Evolutionary conservation across 2,113 vertebrate species (phyloP).

Genomic region (Psittacus erithacus): DNA sequence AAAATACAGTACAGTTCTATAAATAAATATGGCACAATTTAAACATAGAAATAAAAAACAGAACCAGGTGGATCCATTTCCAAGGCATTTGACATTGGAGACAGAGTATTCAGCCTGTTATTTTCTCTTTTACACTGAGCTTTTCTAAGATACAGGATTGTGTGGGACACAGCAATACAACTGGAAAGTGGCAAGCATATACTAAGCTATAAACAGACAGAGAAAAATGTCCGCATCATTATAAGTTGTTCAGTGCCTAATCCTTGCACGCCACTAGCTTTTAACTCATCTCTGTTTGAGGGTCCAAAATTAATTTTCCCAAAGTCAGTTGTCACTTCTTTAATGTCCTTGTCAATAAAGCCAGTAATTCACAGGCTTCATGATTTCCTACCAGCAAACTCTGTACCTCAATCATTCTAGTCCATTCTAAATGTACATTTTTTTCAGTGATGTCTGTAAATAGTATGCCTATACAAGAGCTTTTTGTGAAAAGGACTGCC

Average conservation of each 20-base stretch:
- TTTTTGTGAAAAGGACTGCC: neutral
- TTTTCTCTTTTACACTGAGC: neutral
- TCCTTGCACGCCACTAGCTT: neutral
- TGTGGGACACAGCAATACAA: neutral
- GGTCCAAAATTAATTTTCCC: neutral
- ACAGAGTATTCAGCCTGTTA: neutral
- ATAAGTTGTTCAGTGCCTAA: neutral
- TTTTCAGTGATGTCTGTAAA: neutral
- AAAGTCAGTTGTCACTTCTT: neutral
- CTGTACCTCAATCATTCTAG: neutral
- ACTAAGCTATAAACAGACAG: neutral
- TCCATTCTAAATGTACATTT: neutral
- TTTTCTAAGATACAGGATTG: neutral
- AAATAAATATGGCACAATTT: neutral
- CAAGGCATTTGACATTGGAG: neutral
- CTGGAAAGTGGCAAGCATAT: neutral
- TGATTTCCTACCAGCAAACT: neutral
- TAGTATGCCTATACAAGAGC: neutral
- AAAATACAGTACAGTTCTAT: neutral
- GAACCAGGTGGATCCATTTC: neutral
- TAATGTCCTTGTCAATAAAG: neutral
- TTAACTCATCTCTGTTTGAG: neutral
- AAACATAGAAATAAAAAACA: neutral
- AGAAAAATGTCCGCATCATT: neutral
- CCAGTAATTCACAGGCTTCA: neutral